Base-by-base conservation (phyloP, 92 coral and sea anemone genomes). In the Zoanthus gigantus region DNA sequence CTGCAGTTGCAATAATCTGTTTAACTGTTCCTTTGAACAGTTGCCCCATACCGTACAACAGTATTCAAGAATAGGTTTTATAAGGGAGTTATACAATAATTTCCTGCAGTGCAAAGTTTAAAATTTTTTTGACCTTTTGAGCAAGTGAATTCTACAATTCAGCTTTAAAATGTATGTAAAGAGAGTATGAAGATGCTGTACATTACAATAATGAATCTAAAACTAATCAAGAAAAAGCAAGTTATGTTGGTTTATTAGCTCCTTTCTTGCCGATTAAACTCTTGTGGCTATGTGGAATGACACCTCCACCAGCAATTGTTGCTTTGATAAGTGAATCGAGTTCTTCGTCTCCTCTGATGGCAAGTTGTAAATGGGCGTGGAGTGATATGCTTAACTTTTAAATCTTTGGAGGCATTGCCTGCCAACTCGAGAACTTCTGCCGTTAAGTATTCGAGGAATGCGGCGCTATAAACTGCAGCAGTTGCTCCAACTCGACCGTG, bases 281-380 rank as follows among this genome's bases (percentile, higher is more conserved):
- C 98, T 96, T 96, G 93, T 96, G 99, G 88, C 95, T 96, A 53
- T 96, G 99, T 45, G 99, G 99, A 83, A 96, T 96, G 30, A 96
- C 99, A 95, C 99, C 99, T 96, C 99, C 99, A 79, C 99, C 99
- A 78, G 99, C 99, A 91, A 97, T 97, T 2, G 99, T 97, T 23
- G 99, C 99, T 91, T 97, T 97, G 92, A 97, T 97, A 72, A 97
- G 96, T 14, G 99, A 97, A 77, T 97, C 99, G 71, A 97, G 94
- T 89, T 97, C 99, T 91, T 97, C 99, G 57, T 97, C 99, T 65
- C 99, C 99, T 84, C 99, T 92, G 84, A 97, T 97, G 77, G 99
- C 99, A 82, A 97, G 98, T 90, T 97, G 99, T 84, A 97, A 92
- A 97, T 97, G 99, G 95, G 85, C 99, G 99, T 11, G 99, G 99